Evolutionary conservation across 2,888 invertebrate species (phyloP), one percentile per base, ranked within the genome.

Genomic region (Chymomyza procnemis): DNA sequence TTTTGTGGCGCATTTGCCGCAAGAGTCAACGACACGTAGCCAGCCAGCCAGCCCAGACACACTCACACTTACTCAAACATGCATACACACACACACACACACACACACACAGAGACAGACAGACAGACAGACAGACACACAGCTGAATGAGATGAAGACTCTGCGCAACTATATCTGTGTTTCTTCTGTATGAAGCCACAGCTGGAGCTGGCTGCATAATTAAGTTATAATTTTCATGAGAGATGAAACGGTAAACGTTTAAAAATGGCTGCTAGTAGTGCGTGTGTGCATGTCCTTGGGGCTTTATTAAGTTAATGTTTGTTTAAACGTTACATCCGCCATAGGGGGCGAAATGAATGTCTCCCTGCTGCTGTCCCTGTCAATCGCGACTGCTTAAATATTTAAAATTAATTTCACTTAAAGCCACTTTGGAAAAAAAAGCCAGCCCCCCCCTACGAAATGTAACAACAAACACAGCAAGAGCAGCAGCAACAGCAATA

Each of bases 331-430:
- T 75, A 71, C 73, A 73, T 66, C 65, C 73, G 64, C 56, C 12
- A 41, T 41, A 41, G 12, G 0, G 30, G 12, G 19, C 50, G 50
- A 50, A 50, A 18, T 12, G 34, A 50, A 50, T 41, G 34, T 41
- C 34, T 41, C 34, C 12, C 1, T 41, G 34, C 3, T 19, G 19
- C 34, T 34, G 19, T 50, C 16, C 19, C n/a, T 26, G 56, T 56
- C 26, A 26, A 19, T 19, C 50, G 19, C 50, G 16, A 14, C 71
- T 73, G 70, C 75, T 87, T 85, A 76, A 87, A 81, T 83, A 78
- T 85, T 85, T 78, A 87, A 79, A 79, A 79, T 85, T 76, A 73
- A 80, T 85, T 82, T 80, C 75, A 79, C 70, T 75, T 66, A 61
- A 60, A 50, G 65, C 68, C 67, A 76, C 62, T 66, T 69, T n/a